Base-by-base conservation (phyloP, 2,888 invertebrate species). In the Dromius quadrimaculatus region DNA sequence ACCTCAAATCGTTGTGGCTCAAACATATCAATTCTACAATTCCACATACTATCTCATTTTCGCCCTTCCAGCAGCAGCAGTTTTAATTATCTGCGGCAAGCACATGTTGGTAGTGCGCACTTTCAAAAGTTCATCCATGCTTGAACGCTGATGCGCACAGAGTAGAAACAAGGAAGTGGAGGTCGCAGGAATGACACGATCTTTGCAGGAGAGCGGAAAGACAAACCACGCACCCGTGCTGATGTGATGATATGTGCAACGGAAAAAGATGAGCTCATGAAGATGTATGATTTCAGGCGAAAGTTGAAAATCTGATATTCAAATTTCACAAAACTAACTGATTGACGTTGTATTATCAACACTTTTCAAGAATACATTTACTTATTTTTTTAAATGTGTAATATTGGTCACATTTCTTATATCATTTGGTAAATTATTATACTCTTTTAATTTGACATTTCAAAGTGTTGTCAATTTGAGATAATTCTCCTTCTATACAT, bases 71-170 rank as follows among this genome's bases (percentile, higher is more conserved):
- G 41, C 41, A 41, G 41, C 41, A 41, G 9, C 47, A 47, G 2
- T 20, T 22, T 23, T 47, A 47, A 47, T 22, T 47, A 47, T 47
- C 23, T 47, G 5, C 1, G 9, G 47, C 4, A n/a, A 47, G 20
- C 47, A 47, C 23, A 47, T 23, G 22, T 47, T 47, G 47, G 15
- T 2, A 41, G 15, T 11, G 41, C 41, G 15, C 15, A 41, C 15
- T 41, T 41, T 41, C 15, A 6, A 6, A 41, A 41, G 41, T 17
- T 11, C 41, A 41, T 13, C 15, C 41, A 15, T 41, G 41, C 41
- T 41, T 13, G 15, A 41, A 41, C 15, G 13, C 13, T 11, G 41
- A 1, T 41, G 41, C 15, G 2, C 41, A 41, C 11, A 6, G 11
- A 36, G 36, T 11, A 11, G n/a, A 15, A 41, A 11, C 41, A 11